These are phyloP conservation scores for Benthosema pterotum DNA, from an alignment of 2,797 vertebrate genomes.

Conservation along the genomic window DNA sequence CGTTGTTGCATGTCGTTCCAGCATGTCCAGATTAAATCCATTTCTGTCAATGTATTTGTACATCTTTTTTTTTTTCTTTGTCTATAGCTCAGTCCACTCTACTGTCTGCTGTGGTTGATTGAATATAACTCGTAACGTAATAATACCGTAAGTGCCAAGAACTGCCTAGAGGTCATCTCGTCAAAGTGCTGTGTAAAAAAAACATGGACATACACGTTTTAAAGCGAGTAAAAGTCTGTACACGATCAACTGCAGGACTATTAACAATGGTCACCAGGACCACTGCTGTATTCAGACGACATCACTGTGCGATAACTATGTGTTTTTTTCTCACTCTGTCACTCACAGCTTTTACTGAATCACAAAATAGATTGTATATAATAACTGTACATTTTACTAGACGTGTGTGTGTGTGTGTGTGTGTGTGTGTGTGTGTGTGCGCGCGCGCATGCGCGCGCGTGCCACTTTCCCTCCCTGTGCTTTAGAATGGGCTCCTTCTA, in stretches of 20 bases:
- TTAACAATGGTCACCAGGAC: conserved; percentile 68
- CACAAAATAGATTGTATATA: conserved; percentile 67
- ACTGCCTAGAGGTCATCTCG: conserved; percentile 44
- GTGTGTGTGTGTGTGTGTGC: too few species aligned
- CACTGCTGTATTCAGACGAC: conserved; percentile 40
- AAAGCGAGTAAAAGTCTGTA: conserved; percentile 35
- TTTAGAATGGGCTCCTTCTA: conserved; percentile 44
- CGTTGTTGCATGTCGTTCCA: too few species aligned
- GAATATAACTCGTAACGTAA: conserved; percentile 22
- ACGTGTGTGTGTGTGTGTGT: background rate
- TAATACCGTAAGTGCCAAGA: conserved; percentile 34
- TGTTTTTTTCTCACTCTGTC: conserved; percentile 43
- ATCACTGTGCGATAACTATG: conserved; percentile 33
- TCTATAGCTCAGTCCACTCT: too few species aligned
- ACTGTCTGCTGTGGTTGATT: conserved; percentile 31
- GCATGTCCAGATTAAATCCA: too few species aligned
- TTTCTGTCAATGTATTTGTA: too few species aligned
- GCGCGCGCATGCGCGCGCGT: conserved; percentile 11
- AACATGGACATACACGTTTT: conserved; percentile 46
- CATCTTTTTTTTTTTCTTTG: too few species aligned
- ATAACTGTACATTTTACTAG: conserved; percentile 59
- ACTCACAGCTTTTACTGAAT: conserved; percentile 62
- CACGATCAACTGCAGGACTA: conserved; percentile 59
- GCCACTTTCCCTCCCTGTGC: conserved; percentile 57
- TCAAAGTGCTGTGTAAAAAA: conserved; percentile 74